Conservation (phyloP, 2,797 vertebrate genomes). For the Sebastiscus tertius region DNA sequence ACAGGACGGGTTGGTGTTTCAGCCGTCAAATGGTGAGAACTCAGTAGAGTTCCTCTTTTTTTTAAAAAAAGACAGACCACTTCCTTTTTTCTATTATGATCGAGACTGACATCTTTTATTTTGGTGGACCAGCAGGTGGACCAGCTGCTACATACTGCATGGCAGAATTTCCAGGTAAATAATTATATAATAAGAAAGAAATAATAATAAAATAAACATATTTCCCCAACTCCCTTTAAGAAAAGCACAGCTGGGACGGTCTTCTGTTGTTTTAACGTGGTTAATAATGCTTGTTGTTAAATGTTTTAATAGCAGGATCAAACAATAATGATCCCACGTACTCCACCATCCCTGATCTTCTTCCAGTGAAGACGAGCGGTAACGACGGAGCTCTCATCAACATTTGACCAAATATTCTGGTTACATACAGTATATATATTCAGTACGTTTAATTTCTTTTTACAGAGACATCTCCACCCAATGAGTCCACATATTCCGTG, state of each 20-base stretch:
- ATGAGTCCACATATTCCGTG: background rate
- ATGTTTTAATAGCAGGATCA: background rate
- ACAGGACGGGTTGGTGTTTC: background rate
- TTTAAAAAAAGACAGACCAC: background rate
- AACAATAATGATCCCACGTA: background rate
- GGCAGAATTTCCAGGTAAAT: background rate
- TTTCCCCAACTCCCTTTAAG: background rate
- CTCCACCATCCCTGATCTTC: background rate
- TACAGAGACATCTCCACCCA: background rate
- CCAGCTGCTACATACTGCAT: background rate
- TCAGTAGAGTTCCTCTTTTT: background rate
- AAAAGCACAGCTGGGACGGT: fast-evolving
- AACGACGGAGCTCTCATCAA: background rate
- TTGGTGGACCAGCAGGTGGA: background rate
- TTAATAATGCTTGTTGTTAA: background rate
- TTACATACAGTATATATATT: too few species aligned
- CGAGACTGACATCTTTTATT: background rate
- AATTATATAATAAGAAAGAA: background rate
- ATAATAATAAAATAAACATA: background rate
- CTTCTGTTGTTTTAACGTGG: background rate
- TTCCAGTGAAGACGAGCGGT: background rate
- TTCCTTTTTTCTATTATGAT: background rate
- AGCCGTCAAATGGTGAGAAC: background rate
- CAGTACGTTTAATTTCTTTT: background rate
- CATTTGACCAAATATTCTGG: too few species aligned